Conservation (phyloP, 2,888 invertebrate genomes). For the Plutella xylostella region DNA sequence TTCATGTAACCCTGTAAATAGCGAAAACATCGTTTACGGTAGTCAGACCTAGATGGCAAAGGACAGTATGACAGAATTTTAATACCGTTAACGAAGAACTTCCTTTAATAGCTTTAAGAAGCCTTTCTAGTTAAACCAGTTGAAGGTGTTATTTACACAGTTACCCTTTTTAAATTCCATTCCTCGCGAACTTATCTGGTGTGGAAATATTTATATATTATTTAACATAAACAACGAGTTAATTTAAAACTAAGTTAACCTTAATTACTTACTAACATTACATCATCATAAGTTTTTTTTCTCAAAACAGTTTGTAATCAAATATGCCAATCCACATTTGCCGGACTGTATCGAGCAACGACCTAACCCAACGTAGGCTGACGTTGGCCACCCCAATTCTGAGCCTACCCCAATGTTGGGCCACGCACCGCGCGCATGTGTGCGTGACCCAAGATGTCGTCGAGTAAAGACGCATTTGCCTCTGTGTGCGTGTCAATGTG, state of each 20-base stretch:
- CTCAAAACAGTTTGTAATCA: too few relatives aligned
- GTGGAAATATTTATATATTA: neutral
- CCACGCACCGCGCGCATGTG: conserved; percentile 19
- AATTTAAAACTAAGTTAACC: neutral
- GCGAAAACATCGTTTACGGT: too few relatives aligned
- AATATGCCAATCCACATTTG: conserved; percentile 28
- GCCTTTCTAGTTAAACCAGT: conserved; percentile 4
- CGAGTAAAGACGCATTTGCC: conserved; percentile 34
- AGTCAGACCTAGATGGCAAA: too few relatives aligned
- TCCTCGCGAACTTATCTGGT: neutral
- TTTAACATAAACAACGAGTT: neutral
- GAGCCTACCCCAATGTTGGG: conserved; percentile 52
- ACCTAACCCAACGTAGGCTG: conserved; percentile 58
- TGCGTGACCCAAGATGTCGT: conserved; percentile 17
- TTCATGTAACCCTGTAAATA: too few relatives aligned
- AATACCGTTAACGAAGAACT: neutral
- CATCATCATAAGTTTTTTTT: neutral
- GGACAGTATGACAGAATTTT: too few relatives aligned
- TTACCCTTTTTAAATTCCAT: neutral
- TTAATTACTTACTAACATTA: neutral
- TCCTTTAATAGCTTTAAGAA: neutral
- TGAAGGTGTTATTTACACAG: neutral
- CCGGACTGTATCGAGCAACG: conserved; percentile 34
- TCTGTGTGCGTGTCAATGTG: conserved; percentile 43
- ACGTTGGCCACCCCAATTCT: conserved; percentile 56